Evolutionary conservation across 2,797 vertebrate species (phyloP).

Genomic region (Carapus acus): DNA sequence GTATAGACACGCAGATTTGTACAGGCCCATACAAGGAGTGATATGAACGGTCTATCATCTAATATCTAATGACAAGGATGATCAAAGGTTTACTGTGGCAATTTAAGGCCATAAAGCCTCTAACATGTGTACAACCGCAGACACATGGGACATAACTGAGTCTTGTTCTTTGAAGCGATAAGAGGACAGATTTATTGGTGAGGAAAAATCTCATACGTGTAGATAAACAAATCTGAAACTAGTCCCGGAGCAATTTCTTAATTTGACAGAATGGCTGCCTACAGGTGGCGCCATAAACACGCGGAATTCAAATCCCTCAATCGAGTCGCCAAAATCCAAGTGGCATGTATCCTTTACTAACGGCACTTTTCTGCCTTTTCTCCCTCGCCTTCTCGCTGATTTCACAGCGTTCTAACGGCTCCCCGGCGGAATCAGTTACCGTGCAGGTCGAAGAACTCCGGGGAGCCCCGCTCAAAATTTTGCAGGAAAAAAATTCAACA

Average conservation of each 20-base stretch:
- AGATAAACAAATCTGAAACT: conserved; percentile 39
- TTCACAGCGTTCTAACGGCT: background rate
- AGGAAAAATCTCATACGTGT: background rate
- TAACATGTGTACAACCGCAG: background rate
- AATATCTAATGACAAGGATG: background rate
- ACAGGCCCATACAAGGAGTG: background rate
- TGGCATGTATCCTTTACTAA: conserved; percentile 25
- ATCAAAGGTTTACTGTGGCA: conserved; percentile 4
- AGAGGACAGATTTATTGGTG: background rate
- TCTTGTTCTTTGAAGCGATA: too few species aligned
- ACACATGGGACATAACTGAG: too few species aligned
- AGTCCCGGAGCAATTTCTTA: conserved; percentile 52
- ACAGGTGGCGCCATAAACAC: conserved; percentile 73
- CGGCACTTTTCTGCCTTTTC: conserved; percentile 19
- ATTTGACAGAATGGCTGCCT: conserved; percentile 66
- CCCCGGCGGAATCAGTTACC: background rate
- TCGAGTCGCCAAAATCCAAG: conserved; percentile 51
- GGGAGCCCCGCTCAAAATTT: conserved; percentile 59
- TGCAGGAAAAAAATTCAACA: conserved; percentile 69
- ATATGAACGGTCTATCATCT: too few species aligned
- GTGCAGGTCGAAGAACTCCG: conserved; percentile 44
- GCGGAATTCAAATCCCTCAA: conserved; percentile 51
- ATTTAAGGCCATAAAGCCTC: conserved; percentile 3
- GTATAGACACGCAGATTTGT: background rate
- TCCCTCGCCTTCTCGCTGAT: background rate